Evolutionary conservation across 2,113 vertebrate species (phyloP), one percentile per base, ranked within the genome.

Genomic region (Steatornis caripensis): DNA sequence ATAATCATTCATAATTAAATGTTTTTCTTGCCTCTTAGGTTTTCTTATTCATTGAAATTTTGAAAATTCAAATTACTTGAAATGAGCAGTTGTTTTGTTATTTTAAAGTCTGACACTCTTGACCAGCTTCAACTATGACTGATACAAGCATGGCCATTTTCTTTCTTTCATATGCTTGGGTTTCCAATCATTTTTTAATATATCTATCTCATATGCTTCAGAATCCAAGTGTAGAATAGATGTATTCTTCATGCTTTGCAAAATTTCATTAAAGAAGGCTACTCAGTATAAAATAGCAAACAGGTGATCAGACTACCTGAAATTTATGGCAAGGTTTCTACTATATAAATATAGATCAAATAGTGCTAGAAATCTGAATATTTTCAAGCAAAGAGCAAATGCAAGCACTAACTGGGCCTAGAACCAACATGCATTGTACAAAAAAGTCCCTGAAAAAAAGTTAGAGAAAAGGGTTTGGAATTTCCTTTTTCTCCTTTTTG

Each of bases 261-360:
- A 70, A 86, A 77, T 78, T 80, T 77, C 21, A 77, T 90, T 93
- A 48, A 6, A 37, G 39, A 49, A 65, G 36, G 22, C 17, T 74
- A 70, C 55, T 85, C 14, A 43, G 54, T 68, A 70, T 62, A 80
- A 94, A 95, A 72, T 12, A 70, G 46, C 82, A 64, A 82, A 78
- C 17, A 83, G 34, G 9, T 46, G 49, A 90, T 66, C 45, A 68
- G 34, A 65, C 6, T 36, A 58, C 16, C 15, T 86, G 53, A 75
- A 94, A 65, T 54, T 65, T 49, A 80, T 79, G 9, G 2, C 69
- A 87, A 61, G 20, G 3, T 49, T 93, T 72, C 41, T 61, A 12
- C n/a, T 65, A 45, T 15, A 61, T 58, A 91, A 65, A 46, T 43
- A 76, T n/a, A 77, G 54, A 79, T 45, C 16, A 76, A 89, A 79